Conservation (phyloP, 2,113 vertebrate species). For the Vidua macroura region DNA sequence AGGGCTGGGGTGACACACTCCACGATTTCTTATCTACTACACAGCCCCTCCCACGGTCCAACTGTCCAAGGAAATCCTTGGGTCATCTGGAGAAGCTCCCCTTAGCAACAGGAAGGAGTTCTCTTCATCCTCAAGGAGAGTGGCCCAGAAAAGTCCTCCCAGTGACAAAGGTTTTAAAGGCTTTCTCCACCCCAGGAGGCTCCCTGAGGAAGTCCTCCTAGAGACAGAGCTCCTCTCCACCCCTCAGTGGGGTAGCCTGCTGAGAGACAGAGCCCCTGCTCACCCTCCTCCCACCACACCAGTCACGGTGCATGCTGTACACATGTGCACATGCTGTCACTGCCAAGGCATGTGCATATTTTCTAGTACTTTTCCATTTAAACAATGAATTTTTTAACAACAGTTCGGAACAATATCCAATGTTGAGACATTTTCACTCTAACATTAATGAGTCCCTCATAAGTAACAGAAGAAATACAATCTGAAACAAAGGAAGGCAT, state of each 20-base stretch:
- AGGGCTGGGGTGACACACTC: fast-evolving
- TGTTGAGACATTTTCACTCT: not conserved
- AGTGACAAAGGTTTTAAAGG: not conserved
- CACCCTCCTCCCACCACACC: fast-evolving
- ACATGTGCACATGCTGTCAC: fast-evolving
- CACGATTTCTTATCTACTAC: not conserved
- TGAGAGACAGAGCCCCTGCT: too few species aligned
- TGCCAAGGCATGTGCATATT: not conserved
- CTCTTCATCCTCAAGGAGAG: fast-evolving
- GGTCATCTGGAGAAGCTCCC: fast-evolving
- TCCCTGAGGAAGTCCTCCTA: not conserved
- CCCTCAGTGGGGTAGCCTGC: fast-evolving
- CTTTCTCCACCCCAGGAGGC: not conserved
- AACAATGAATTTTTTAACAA: not conserved
- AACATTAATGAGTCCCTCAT: not conserved
- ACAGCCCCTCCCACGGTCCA: fast-evolving
- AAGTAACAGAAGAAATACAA: slow-evolving; percentile 32
- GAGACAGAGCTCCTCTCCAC: not conserved
- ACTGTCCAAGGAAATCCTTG: not conserved
- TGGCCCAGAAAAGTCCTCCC: not conserved
- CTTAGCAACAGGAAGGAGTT: not conserved
- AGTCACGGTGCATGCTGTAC: not conserved
- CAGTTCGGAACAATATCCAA: not conserved
- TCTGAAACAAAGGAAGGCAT: not conserved
- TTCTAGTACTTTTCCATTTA: not conserved